phyloP scores from a whole-genome alignment of 2,113 vertebrate species.

The Apodemus speciosus region DNA sequence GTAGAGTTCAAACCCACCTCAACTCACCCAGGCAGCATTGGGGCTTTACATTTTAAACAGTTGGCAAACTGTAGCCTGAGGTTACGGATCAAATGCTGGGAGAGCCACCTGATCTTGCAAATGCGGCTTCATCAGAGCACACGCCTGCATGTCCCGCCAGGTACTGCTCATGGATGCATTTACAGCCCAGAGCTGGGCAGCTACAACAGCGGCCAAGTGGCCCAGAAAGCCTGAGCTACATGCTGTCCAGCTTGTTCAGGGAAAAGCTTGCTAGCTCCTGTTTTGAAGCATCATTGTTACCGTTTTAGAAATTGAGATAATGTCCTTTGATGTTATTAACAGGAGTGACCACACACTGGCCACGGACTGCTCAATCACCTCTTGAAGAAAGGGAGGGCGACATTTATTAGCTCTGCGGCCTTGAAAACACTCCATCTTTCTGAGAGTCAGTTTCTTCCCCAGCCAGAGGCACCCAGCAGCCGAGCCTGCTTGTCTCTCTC shows the following conservation, averaged over 20 bases:
- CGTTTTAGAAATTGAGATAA: slow-evolving; percentile 36
- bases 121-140: neutral
- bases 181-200: neutral
- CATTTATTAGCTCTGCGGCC: neutral
- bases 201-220: neutral
- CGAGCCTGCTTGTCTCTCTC: neutral
- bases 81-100: neutral
- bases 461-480: neutral
- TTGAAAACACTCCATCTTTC: slow-evolving; percentile 18
- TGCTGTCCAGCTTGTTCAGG: neutral
- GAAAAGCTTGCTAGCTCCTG: neutral
- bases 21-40: neutral
- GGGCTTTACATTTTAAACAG: neutral
- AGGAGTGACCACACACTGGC: neutral
- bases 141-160: neutral
- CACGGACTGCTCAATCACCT: neutral
- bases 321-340: slow-evolving; percentile 23
- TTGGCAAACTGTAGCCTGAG: neutral
- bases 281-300: slow-evolving; percentile 19
- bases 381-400: slow-evolving; percentile 23
- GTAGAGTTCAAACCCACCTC: neutral
- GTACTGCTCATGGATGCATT: neutral
- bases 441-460: neutral
- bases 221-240: neutral
- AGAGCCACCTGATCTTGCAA: neutral